phyloP scores from a whole-genome alignment of 2,888 invertebrate genomes.

The Melanargia galathea region DNA sequence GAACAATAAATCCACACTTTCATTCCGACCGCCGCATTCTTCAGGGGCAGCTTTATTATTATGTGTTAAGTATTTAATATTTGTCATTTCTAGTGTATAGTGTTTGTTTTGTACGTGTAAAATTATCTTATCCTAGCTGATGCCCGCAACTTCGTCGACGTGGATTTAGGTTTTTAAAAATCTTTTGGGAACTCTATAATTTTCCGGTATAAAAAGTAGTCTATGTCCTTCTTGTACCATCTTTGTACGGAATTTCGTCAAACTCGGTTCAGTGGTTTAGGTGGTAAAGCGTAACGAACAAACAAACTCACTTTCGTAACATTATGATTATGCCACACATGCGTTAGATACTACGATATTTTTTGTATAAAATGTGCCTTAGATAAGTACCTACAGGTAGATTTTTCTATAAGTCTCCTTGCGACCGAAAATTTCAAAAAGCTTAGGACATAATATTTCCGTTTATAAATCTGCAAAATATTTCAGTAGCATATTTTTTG shows the following conservation, averaged over 20 bases:
- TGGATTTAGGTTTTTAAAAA: background rate
- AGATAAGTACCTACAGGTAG: background rate
- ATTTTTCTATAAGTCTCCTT: background rate
- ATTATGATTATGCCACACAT: no score
- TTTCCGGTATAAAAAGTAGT: no score
- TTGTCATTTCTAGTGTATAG: background rate
- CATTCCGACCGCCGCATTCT: background rate
- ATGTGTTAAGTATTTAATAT: conserved; percentile 4
- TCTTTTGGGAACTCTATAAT: background rate
- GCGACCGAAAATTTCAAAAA: background rate
- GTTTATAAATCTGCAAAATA: conserved; percentile 4
- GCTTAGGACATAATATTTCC: background rate
- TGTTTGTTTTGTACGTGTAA: no score
- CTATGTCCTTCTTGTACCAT: no score
- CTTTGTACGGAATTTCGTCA: no score
- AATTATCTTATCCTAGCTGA: background rate
- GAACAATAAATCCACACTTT: conserved; percentile 16
- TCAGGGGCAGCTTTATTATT: conserved; percentile 11
- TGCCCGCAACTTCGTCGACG: background rate
- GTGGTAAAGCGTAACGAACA: no score
- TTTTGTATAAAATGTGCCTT: background rate
- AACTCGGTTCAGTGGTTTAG: no score
- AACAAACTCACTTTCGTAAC: no score
- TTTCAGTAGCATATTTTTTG: conserved; percentile 8
- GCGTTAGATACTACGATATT: no score